Evolutionary conservation across 35 echinoderm and acorn worm species (phyloP).

Genomic region (Eucidaris tribuloides): DNA sequence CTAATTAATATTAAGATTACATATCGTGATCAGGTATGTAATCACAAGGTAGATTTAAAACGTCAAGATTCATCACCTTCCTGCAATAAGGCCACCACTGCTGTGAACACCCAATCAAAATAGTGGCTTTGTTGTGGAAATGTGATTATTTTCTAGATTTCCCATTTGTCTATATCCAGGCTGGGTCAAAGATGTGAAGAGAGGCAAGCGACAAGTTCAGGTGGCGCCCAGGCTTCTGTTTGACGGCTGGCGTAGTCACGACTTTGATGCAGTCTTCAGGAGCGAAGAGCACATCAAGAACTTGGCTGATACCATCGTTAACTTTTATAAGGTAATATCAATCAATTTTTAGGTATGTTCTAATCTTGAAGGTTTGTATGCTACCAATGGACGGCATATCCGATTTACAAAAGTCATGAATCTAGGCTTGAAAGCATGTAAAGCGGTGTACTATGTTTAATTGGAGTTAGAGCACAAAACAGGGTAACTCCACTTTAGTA

Average conservation of each 20-base stretch:
- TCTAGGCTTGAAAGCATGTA: too few relatives aligned
- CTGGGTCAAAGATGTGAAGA: conserved; percentile 90
- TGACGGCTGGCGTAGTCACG: conserved; percentile 83
- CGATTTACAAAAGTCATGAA: too few relatives aligned
- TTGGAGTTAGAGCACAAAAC: too few relatives aligned
- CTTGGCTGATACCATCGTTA: conserved; percentile 57
- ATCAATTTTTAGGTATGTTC: background rate
- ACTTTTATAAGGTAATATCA: conserved; percentile 70
- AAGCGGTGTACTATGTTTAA: too few relatives aligned
- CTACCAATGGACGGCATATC: too few relatives aligned
- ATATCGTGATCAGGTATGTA: too few relatives aligned
- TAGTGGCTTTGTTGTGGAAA: background rate
- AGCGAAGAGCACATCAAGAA: conserved; percentile 64
- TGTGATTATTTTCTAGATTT: background rate
- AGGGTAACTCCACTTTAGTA: too few relatives aligned
- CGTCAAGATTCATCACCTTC: too few relatives aligned
- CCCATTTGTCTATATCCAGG: conserved; percentile 40
- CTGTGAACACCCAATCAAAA: background rate
- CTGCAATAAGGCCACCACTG: too few relatives aligned
- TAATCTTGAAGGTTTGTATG: background rate
- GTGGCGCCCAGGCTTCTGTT: conserved; percentile 85
- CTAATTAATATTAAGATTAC: too few relatives aligned
- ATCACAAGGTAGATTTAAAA: too few relatives aligned
- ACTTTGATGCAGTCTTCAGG: conserved; percentile 69
- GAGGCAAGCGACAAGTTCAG: conserved; percentile 65